Base-by-base conservation (phyloP, 2,888 invertebrate species). In the Hirudinaria manillensis region DNA sequence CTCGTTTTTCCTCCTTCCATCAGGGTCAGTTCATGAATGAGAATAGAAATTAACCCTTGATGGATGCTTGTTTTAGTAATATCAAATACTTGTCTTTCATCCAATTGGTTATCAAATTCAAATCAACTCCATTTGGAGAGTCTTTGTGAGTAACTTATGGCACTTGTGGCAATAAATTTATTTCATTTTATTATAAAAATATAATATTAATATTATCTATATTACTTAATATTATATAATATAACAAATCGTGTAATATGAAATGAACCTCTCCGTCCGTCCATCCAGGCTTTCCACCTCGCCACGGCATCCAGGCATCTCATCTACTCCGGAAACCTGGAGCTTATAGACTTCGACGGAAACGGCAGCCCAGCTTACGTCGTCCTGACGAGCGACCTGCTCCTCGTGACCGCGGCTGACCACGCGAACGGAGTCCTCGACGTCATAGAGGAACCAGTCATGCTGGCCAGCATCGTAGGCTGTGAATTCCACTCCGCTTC, bases 241-340 rank as follows among this genome's bases (percentile, higher is more conserved):
- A 3, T 74, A 19, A 21, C 6, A 61, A 16, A 66, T 2, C 36
- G 24, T 21, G 19, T 36, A n/a, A 67, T 6, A 3, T 34, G 24
- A n/a, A 29, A 70, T 61, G 32, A 73, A 19, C 24, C n/a, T n/a
- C n/a, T n/a, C n/a, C n/a, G n/a, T n/a, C n/a, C 32, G 16, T 34
- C 6, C 67, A 74, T 79, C 2, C 80, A 83, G 82, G 79, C 80
- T 21, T 83, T 84, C 77, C 82, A 82, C 76, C 76, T 84, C 29
- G 81, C 81, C 66, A 80, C 82, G 36, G 81, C 82, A 70, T 82
- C 81, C n/a, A 78, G 83, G 24, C 83, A 83, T 78, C 71, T 84
- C 56, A 81, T 84, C 75, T 83, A 81, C 79, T 80, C 81, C 19
- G 82, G 83, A 0, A 81, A 82, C 24, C 79, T 83, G 67, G 51